Evolutionary conservation across 2,888 invertebrate genomes (phyloP), one percentile per base, ranked within the genome.

Genomic region (Leuctra nigra): DNA sequence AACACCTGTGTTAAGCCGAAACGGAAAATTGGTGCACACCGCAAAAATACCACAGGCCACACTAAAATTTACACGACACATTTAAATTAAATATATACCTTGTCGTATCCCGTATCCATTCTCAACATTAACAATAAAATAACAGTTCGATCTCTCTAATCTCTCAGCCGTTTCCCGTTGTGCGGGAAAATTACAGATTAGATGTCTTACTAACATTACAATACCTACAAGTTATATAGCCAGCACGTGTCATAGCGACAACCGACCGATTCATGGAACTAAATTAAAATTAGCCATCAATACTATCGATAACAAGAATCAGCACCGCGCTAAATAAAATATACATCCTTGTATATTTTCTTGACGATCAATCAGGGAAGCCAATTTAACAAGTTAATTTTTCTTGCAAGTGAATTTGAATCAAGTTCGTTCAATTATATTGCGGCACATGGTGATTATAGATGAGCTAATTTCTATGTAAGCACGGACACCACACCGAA

Each of bases 401-500:
- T 29, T 29, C 29, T 29, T 29, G 29, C 29, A 7, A 29, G 7
- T 11, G 29, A 29, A 29, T n/a, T n/a, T n/a, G 11, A 29, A 6
- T 29, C 29, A 29, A 29, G 29, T 29, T 41, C 11, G 16, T 41
- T 14, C 14, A 41, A 41, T 11, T 16, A 36, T 14, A 3, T 20
- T 41, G 41, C 41, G 41, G 41, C 41, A 41, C 41, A 41, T 41
- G 41, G 41, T 41, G 41, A 41, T 41, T 41, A 41, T 18, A 18
- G 16, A 16, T 16, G 13, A 36, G 13, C 13, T 36, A 36, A 36
- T n/a, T 41, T 41, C 41, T 41, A 41, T 9, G 6, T 18, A 41
- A 41, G 41, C 41, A 41, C 14, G 29, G 18, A 41, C 41, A 11
- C 18, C 41, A 41, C 41, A 41, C 41, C n/a, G 20, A 41, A 41